Evolutionary conservation across 1,140 invertebrate species (phyloP).

Genomic region (Cydia splendana): DNA sequence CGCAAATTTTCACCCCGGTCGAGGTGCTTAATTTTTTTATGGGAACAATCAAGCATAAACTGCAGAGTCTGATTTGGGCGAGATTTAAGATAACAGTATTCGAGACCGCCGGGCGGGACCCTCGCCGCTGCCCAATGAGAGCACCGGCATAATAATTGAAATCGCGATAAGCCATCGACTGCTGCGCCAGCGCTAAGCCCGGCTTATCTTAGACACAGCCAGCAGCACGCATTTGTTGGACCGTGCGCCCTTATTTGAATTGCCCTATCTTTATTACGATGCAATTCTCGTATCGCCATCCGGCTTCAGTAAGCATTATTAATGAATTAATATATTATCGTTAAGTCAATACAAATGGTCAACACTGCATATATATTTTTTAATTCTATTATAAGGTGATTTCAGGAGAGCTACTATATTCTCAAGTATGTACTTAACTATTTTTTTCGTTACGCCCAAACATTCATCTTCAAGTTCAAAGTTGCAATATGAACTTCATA

Average conservation of each 20-base stretch:
- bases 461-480: too few relatives aligned
- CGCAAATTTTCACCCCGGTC: slow-evolving; percentile 29
- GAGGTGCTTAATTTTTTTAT: slow-evolving; percentile 39
- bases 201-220: slow-evolving; percentile 65
- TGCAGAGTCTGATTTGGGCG: slow-evolving; percentile 63
- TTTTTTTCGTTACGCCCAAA: too few relatives aligned
- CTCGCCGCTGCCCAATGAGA: slow-evolving; percentile 64
- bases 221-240: slow-evolving; percentile 62
- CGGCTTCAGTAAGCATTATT: slow-evolving; percentile 48
- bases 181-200: slow-evolving; percentile 65
- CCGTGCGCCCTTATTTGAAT: slow-evolving; percentile 67
- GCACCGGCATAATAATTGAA: slow-evolving; percentile 75
- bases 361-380: too few relatives aligned
- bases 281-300: slow-evolving; percentile 55
- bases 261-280: slow-evolving; percentile 67
- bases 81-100: slow-evolving; percentile 69
- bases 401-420: too few relatives aligned
- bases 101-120: slow-evolving; percentile 55
- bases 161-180: slow-evolving; percentile 74
- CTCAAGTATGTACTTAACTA: too few relatives aligned
- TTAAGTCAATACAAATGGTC: background rate
- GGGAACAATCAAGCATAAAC: slow-evolving; percentile 57
- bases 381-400: too few relatives aligned
- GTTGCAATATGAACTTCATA: too few relatives aligned
- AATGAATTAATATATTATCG: slow-evolving; percentile 11